phyloP scores from a whole-genome alignment of 2,888 invertebrate species.

The Eupithecia subumbrata region DNA sequence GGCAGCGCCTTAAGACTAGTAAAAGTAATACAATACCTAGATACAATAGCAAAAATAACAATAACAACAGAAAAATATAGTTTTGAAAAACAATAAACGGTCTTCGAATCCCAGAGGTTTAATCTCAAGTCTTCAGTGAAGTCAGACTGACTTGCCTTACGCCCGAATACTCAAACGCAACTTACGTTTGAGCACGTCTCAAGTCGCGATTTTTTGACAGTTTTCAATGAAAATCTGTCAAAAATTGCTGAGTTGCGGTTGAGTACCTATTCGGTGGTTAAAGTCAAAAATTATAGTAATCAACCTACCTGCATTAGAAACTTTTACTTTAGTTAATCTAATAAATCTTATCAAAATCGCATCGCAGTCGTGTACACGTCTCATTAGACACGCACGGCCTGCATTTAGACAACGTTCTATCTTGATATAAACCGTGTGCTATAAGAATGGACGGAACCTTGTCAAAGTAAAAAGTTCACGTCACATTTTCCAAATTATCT shows the following conservation, averaged over 20 bases:
- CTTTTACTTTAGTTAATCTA: constrained; percentile 5
- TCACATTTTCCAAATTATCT: neutral
- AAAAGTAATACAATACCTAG: no score
- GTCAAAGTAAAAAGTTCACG: neutral
- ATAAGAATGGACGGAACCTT: neutral
- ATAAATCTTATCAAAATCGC: constrained; percentile 9
- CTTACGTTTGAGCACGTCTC: no score
- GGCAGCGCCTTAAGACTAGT: no score
- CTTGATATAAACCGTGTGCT: neutral
- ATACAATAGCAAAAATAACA: no score
- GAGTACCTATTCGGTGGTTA: no score
- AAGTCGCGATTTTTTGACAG: no score
- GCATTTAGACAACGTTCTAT: neutral
- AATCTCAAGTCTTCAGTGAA: neutral
- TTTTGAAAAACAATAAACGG: no score
- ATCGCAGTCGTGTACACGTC: constrained; percentile 4
- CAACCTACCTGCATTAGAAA: neutral
- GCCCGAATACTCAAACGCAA: no score
- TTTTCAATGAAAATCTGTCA: no score
- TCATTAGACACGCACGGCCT: constrained; percentile 17
- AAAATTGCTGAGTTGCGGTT: no score
- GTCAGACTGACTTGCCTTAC: neutral
- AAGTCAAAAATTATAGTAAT: neutral
- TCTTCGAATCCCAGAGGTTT: no score
- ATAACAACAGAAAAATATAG: no score